Percentiles rank a stretch among this genome's conserved stretches.
Conservation (phyloP, 2,113 vertebrate species). For the Physeter macrocephalus region DNA sequence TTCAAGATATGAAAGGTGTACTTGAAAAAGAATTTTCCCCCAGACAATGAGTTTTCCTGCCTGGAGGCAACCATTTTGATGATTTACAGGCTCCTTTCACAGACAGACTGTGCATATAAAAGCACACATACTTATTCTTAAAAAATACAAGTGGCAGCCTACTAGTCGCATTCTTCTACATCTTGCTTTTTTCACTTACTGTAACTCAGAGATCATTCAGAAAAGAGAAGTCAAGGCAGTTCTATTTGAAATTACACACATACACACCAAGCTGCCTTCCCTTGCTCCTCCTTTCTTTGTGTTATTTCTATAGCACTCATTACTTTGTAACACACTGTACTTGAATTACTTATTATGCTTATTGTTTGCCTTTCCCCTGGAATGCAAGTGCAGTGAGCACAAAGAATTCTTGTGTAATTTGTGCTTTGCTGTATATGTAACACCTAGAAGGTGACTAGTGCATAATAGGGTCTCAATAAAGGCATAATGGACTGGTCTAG, state of each 20-base stretch:
- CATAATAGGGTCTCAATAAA: background rate
- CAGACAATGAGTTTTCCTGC: background rate
- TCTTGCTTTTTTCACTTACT: background rate
- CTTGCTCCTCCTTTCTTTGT: background rate
- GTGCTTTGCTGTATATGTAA: background rate
- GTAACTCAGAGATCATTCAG: background rate
- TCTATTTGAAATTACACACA: background rate
- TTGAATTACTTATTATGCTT: background rate
- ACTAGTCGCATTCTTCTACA: background rate
- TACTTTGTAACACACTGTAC: background rate
- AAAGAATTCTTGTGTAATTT: background rate
- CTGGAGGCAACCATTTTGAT: background rate
- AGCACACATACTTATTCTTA: background rate
- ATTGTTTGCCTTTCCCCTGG: background rate
- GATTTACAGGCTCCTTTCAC: background rate
- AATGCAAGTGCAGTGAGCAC: background rate
- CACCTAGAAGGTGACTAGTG: background rate
- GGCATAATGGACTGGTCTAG: background rate
- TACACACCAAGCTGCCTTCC: rapidly evolving
- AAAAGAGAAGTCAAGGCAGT: background rate
- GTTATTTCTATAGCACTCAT: background rate
- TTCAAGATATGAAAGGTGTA: background rate
- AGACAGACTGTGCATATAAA: background rate
- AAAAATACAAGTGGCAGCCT: background rate
- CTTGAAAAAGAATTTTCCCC: background rate